Evolutionary conservation across 2,888 invertebrate species (phyloP).

Genomic region (Caenorhabditis zanzibari): DNA sequence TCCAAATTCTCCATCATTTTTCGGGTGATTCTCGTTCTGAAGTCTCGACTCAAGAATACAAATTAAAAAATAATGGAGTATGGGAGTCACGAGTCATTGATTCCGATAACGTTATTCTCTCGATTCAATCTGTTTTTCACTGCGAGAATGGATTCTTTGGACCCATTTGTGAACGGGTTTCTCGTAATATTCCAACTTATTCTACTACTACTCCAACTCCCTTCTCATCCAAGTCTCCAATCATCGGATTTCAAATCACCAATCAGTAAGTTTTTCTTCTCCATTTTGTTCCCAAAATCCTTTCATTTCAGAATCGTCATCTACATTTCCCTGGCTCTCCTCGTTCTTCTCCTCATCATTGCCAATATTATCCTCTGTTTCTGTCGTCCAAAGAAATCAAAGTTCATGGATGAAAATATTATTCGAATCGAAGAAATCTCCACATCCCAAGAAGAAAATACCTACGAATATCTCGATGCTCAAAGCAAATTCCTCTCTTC

Average conservation of each 20-base stretch:
- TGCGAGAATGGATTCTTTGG: conserved; percentile 46
- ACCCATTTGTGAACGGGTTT: conserved; percentile 17
- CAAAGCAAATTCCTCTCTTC: conserved; percentile 27
- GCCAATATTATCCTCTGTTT: conserved; percentile 6
- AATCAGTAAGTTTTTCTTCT: conserved; percentile 36
- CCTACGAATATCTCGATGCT: conserved; percentile 18
- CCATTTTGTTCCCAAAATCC: background rate
- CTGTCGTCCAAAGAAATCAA: background rate
- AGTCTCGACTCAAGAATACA: background rate
- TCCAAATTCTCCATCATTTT: conserved; percentile 43
- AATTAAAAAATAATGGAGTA: conserved; percentile 27
- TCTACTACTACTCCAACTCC: background rate
- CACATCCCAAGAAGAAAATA: background rate
- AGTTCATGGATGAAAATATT: conserved; percentile 7
- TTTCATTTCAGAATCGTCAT: conserved; percentile 37
- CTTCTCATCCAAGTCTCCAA: background rate
- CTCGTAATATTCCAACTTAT: background rate
- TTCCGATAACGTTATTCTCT: conserved; percentile 22
- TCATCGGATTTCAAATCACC: background rate
- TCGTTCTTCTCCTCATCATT: conserved; percentile 33
- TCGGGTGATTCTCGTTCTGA: conserved; percentile 19
- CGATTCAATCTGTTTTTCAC: conserved; percentile 24
- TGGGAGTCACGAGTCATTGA: conserved; percentile 26
- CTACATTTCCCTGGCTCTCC: conserved; percentile 15
- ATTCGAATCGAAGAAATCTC: conserved; percentile 20